Base-by-base conservation (phyloP, 2,113 vertebrate genomes). In the Lepisosteus oculatus region DNA sequence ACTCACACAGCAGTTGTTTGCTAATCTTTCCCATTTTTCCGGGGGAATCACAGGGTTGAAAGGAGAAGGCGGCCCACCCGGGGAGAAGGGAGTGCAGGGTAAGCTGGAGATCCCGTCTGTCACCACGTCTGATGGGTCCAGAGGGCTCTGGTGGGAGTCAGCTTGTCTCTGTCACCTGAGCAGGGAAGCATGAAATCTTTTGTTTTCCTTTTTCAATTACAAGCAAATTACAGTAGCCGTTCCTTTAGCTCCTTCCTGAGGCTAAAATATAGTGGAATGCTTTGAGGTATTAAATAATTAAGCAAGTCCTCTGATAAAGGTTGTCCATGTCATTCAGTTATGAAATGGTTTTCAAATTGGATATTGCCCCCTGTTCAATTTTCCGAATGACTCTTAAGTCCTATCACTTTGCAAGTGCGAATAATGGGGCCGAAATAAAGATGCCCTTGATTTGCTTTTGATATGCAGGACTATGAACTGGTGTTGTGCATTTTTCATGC, bases 401-500 rank as follows among this genome's bases (percentile, higher is more conserved):
- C 55, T 54, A 13, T 43, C 17, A 71, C 44, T 51, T 43, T 42
- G n/a, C 63, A 63, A 3, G 13, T 68, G 51, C 17, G 17, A 29
- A 55, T 55, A 42, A 44, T 14, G 65, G 6, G 44, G 56, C 2
- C 2, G 61, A 66, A 44, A 63, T 63, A 69, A 72, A 57, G 15
- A 69, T 55, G 43, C 51, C 74, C 61, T 72, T 68, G 57, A 72
- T 71, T 71, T 54, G 71, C 71, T 67, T 68, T 75, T 67, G 43
- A 75, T 71, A 15, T 1, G 29, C 61, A 12, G 15, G 57, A 70
- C 42, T 15, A 51, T 6, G 43, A 61, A 51, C 42, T 43, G 3
- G 11, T 41, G 45, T 15, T 41, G 55, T 65, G 42, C 54, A 61
- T 74, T 74, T 65, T 59, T 74, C 62, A 69, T 54, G 11, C 47